Base-by-base conservation (phyloP, 2,113 vertebrate species). In the Thalassoma bifasciatum region DNA sequence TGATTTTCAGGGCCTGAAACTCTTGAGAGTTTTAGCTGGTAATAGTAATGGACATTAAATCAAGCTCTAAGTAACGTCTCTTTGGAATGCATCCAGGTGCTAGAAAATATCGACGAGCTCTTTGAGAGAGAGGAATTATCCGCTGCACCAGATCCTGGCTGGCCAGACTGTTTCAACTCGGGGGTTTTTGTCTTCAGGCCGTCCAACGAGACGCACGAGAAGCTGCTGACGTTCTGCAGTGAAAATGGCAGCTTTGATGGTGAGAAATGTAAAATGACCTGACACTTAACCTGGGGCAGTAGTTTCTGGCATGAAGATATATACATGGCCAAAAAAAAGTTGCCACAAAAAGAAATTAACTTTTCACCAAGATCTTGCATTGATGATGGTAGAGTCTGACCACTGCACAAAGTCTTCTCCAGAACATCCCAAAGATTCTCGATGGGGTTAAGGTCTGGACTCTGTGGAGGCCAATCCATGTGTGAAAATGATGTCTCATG, bases 111-210 rank as follows among this genome's bases (percentile, higher is more conserved):
- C 0, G 98, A 99, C 84, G 97, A 99, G 62, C 95, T 99, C 75
- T 99, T 99, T 88, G 96, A 99, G 83, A 93, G 96, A 85, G 98
- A 99, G 93, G 97, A 99, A 77, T 83, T 99, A 4, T 99, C 98
- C 10, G 98, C 98, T 3, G 97, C 98, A 9, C 98, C 98, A 8
- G 98, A 99, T 82, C 98, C 98, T 0, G 98, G 98, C 23, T 99
- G 98, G 98, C 98, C 98, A 0, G 98, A 99, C 87, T 99, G 98
- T 81, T 99, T 99, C 91, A 99, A 99, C 91, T 98, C 97, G 0
- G 98, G 98, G 36, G 96, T 99, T 75, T 99, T 99, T 74, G 97
- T 99, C 77, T 98, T 95, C 86, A 94, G 79, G 9, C 98, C 98
- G 71, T 98, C 98, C 63, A 87, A 95, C 5, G 96, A 98, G 84